A percentile compares a stretch with the other conserved stretches of the same genome.
phyloP scores from a whole-genome alignment of 2,888 invertebrate species.

The Endomychus coccineus region DNA sequence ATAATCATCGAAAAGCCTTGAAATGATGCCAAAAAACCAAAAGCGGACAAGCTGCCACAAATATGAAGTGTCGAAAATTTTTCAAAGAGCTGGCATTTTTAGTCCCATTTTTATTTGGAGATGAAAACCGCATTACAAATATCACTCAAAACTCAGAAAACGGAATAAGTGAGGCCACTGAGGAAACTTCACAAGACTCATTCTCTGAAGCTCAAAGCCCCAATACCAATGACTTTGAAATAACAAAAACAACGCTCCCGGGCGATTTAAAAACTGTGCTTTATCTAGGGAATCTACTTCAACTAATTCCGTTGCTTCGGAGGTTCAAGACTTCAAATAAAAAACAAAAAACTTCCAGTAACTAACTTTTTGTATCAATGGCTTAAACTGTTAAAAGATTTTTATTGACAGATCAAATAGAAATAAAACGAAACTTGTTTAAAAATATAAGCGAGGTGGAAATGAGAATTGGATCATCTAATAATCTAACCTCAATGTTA shows the following conservation, averaged over 20 bases:
- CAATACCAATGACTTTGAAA: no score
- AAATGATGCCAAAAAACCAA: slow-evolving; percentile 22
- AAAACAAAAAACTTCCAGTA: slow-evolving; percentile 16
- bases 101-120: slow-evolving; percentile 11
- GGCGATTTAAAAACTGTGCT: no score
- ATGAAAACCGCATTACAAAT: background rate
- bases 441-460: slow-evolving; percentile 13
- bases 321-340: slow-evolving; percentile 13
- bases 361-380: slow-evolving; percentile 18
- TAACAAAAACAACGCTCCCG: no score
- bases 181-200: no score
- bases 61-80: slow-evolving; percentile 22
- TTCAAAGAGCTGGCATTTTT: slow-evolving; percentile 19
- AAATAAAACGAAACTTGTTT: slow-evolving; percentile 22
- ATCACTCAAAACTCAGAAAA: background rate
- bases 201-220: no score
- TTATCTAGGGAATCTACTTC: no score
- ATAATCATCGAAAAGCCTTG: slow-evolving; percentile 19
- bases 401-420: slow-evolving; percentile 19
- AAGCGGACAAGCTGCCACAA: slow-evolving; percentile 22
- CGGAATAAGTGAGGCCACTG: no score
- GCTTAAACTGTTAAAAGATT: slow-evolving; percentile 20
- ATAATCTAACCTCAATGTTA: no score
- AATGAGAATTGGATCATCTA: slow-evolving; percentile 8
- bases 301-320: no score